Evolutionary conservation across 2,888 invertebrate species (phyloP), one percentile per base, ranked within the genome.

Genomic region (Drosophila nr. medialis): DNA sequence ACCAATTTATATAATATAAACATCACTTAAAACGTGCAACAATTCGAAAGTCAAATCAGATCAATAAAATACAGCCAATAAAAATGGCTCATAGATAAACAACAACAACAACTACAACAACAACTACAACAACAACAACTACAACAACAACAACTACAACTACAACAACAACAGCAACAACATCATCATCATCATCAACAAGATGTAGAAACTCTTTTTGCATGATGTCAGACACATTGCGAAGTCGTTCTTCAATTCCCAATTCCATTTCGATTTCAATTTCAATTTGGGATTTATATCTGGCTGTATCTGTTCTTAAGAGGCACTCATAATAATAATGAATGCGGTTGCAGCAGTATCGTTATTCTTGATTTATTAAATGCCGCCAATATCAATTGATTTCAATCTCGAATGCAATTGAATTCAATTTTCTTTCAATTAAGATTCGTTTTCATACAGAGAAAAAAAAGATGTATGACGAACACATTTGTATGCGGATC

Each of bases 361-460:
- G 81, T 73, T 79, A 67, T 62, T 56, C 75, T 71, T 86, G 85
- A 87, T 85, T 89, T 80, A 72, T 88, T 72, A 75, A 90, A 75
- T 77, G 89, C 86, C 83, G 89, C 79, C 80, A 66, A 38, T 75
- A 73, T 73, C 80, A 90, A 90, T 87, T 90, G 89, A 89, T 86
- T 83, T 89, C 89, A 87, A 90, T 90, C 86, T 89, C 32, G 48
- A 55, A 68, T 62, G 85, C 88, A 86, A 86, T 90, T 86, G 88
- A 90, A 79, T 79, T 88, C 83, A 86, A 88, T 90, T 86, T 81
- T 67, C 56, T 69, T 72, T 80, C 81, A 89, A 87, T 89, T 89
- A 76, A 66, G 64, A 72, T 75, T 30, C 29, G 38, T 38, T 27
- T 38, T 55, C 45, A 45, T 24, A 45, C 15, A 24, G 2, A 18